These are phyloP conservation scores for Ips nitidus DNA, from an alignment of 1,140 invertebrate genomes.

Conservation along the genomic window DNA sequence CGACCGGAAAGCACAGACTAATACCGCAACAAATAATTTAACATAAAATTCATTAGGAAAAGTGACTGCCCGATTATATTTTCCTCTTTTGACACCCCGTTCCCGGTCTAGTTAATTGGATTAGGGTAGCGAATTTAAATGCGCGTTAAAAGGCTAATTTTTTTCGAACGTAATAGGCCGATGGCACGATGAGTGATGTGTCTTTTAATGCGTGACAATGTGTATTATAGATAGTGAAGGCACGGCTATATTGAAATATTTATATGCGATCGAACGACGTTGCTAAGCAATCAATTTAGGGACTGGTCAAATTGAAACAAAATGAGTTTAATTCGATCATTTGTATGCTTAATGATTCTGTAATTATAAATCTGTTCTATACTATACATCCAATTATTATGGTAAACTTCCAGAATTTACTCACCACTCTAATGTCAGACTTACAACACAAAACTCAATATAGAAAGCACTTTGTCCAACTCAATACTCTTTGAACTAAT, in stretches of 20 bases:
- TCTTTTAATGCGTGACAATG: not conserved
- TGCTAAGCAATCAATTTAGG: conserved; percentile 10
- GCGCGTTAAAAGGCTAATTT: not conserved
- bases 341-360: too few relatives aligned
- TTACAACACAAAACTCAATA: too few relatives aligned
- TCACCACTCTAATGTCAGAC: too few relatives aligned
- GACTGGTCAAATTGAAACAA: not conserved
- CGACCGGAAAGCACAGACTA: conserved; percentile 13
- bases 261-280: conserved; percentile 5
- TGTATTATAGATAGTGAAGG: not conserved
- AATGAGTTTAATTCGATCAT: not conserved
- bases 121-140: not conserved
- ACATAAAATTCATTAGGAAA: conserved; percentile 7
- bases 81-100: not conserved
- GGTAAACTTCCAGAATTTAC: too few relatives aligned
- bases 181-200: not conserved
- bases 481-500: too few relatives aligned
- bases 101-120: not conserved
- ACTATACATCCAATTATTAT: too few relatives aligned
- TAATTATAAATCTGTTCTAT: too few relatives aligned
- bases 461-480: too few relatives aligned
- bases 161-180: conserved; percentile 1
- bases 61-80: conserved; percentile 9
- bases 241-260: not conserved
- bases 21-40: conserved; percentile 7